phyloP scores from a whole-genome alignment of 1,140 invertebrate species.

The Oedothorax gibbosus region DNA sequence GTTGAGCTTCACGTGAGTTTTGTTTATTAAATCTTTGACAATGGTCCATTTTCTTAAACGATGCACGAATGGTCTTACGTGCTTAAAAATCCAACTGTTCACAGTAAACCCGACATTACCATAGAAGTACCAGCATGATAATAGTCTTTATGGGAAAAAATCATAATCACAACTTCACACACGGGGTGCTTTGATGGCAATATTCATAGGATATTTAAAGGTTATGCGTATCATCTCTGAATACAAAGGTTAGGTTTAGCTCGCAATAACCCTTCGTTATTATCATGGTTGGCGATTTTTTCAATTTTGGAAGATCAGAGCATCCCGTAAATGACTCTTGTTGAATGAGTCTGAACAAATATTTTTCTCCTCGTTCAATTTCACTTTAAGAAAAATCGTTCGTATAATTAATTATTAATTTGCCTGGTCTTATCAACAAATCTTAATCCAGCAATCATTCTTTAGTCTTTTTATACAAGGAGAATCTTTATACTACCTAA shows the following conservation, averaged over 20 bases:
- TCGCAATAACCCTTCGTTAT: not conserved
- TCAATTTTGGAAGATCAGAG: not conserved
- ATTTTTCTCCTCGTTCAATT: not conserved
- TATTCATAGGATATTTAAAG: not conserved
- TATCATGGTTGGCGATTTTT: not conserved
- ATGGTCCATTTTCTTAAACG: not conserved
- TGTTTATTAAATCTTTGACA: not conserved
- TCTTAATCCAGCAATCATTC: not conserved
- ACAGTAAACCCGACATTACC: not conserved
- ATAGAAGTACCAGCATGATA: conserved; percentile 3
- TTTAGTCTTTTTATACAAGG: not conserved
- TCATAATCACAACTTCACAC: not conserved
- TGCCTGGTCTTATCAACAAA: not conserved
- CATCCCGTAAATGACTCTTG: not conserved
- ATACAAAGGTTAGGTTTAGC: not conserved
- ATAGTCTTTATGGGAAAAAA: not conserved
- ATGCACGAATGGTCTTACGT: not conserved
- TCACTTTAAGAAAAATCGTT: not conserved
- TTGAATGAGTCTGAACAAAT: not conserved
- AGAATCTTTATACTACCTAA: not conserved
- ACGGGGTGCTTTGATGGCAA: not conserved
- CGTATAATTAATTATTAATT: not conserved
- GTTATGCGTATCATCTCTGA: not conserved
- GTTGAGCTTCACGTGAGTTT: not conserved
- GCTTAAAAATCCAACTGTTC: not conserved